Evolutionary conservation across 2,113 vertebrate genomes (phyloP), one percentile per base, ranked within the genome.

Genomic region (Psammodynastes pulverulentus): DNA sequence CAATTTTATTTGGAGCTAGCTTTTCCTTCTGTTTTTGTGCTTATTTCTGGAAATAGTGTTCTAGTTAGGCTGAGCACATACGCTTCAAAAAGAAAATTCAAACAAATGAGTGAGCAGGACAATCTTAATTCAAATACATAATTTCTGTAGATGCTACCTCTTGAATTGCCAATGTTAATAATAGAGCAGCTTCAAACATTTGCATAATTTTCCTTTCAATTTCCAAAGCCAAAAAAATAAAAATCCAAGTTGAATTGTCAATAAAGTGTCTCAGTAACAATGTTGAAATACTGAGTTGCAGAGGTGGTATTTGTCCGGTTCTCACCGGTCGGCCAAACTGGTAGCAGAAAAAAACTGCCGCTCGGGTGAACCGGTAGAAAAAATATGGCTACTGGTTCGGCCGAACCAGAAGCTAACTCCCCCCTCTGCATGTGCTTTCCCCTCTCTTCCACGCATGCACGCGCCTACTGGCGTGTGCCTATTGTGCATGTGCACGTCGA

Each of bases 1-100:
- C 29, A 62, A 62, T 8, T 56, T 96, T 95, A 94, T 85, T 96
- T 96, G 95, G 95, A 95, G 95, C 94, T 94, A 96, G 92, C 91
- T 92, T 96, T 96, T 90, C 62, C 29, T 92, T 39, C 92, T 91
- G 39, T 86, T 43, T 91, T 84, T 52, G 93, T 95, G 6, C 93
- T 93, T 86, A 12, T 85, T 91, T 56, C 52, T 91, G 52, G 39
- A 56, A 53, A 34, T 62, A 48, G 48, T 58, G 17, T 53, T 84
- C 34, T 26, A 84, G 67, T 72, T 72, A 79, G 89, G 67, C 49
- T 17, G 34, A 39, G 67, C 29, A 34, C 13, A 79, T 84, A 51
- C 2, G 51, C 48, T 49, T 51, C 10, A 39, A 24, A 23, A 23
- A 86, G 21, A 21, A 45, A 34, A 48, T 4, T 4, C 15, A 19